Conservation (phyloP, 1,140 invertebrate genomes). For the Caenorhabditis briggsae region DNA sequence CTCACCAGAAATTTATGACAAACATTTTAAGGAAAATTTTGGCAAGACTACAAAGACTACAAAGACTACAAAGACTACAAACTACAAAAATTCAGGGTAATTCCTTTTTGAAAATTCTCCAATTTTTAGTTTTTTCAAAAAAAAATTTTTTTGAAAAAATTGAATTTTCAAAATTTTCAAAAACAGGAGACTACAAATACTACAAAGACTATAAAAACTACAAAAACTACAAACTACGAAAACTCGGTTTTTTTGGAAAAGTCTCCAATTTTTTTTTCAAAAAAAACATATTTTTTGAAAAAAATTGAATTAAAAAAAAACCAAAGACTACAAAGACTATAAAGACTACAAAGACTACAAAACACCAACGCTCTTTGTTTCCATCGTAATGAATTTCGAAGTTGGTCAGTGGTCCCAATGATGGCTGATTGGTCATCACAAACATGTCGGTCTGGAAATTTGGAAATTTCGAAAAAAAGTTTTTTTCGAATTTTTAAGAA, state of each 20-base stretch:
- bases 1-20: too few relatives aligned
- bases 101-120: neutral
- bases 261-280: too few relatives aligned
- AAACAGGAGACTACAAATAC: neutral
- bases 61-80: neutral
- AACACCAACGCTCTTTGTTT: neutral
- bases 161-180: too few relatives aligned
- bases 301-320: neutral
- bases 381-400: conserved; percentile 37
- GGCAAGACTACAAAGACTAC: too few relatives aligned
- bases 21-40: too few relatives aligned
- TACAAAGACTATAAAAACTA: neutral
- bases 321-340: too few relatives aligned
- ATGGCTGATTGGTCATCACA: conserved; percentile 42
- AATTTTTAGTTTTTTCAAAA: neutral
- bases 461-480: neutral
- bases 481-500: too few relatives aligned
- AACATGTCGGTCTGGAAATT: conserved; percentile 8
- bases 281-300: too few relatives aligned
- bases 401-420: neutral
- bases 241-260: too few relatives aligned
- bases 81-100: too few relatives aligned
- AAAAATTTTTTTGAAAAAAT: too few relatives aligned
- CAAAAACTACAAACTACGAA: neutral
- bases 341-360: neutral